Conservation (phyloP, 2,113 vertebrate species). For the Vulpes ferrilata region DNA sequence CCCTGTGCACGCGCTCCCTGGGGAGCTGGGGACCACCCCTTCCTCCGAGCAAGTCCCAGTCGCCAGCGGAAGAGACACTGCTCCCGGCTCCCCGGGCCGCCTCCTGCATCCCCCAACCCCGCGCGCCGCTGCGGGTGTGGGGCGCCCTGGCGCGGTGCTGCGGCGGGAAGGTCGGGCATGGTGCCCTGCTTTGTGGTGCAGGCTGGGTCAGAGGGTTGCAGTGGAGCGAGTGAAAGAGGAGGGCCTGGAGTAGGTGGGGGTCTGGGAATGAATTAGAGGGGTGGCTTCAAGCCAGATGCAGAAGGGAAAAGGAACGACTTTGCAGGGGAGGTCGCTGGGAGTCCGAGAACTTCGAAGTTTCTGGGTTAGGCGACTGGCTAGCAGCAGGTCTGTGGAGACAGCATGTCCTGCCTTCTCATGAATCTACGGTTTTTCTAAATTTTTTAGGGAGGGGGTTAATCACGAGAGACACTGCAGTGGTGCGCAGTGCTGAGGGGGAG, state of each 20-base stretch:
- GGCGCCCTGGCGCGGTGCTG: accelerated
- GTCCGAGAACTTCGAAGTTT: neutral
- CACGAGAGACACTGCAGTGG: neutral
- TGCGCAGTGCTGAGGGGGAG: neutral
- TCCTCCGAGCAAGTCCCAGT: neutral
- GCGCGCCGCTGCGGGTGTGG: accelerated
- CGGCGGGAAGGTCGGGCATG: neutral
- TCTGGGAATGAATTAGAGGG: neutral
- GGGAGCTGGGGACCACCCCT: neutral
- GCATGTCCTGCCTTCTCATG: neutral
- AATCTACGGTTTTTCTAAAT: neutral
- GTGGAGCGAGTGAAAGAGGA: neutral
- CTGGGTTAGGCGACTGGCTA: neutral
- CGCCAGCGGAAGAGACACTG: neutral
- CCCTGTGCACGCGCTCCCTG: neutral
- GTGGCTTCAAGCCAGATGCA: neutral
- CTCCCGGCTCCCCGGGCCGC: neutral
- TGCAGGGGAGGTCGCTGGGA: neutral
- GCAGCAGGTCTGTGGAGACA: neutral
- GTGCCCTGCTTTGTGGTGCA: neutral
- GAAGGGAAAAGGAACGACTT: neutral
- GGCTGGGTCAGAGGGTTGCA: neutral
- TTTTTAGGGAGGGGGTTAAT: neutral
- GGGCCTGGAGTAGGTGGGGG: neutral
- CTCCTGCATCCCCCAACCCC: neutral